Evolutionary conservation across 2,888 invertebrate genomes (phyloP).

Genomic region (Arctia plantaginis): DNA sequence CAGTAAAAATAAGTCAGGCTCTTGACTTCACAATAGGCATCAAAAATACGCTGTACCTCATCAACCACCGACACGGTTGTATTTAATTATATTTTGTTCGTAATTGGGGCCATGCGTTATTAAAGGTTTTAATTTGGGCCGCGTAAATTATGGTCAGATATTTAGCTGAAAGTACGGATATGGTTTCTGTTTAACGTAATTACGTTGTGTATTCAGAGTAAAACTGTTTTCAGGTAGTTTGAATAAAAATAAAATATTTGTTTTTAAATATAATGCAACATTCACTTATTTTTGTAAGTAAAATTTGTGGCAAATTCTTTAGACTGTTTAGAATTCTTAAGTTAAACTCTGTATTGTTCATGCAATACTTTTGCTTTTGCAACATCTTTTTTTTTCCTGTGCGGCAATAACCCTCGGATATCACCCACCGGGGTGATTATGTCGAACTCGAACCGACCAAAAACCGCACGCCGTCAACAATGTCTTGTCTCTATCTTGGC

Average conservation of each 20-base stretch:
- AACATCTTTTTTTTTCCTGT: too few relatives aligned
- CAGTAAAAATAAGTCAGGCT: not conserved
- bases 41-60: slow-evolving; percentile 36
- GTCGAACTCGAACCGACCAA: too few relatives aligned
- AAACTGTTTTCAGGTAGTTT: not conserved
- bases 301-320: not conserved
- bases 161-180: slow-evolving; percentile 1
- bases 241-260: not conserved
- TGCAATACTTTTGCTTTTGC: not conserved
- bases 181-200: not conserved
- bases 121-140: slow-evolving; percentile 57
- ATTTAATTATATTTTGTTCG: slow-evolving; percentile 54
- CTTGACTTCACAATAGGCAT: not conserved
- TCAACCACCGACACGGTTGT: slow-evolving; percentile 27
- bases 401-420: too few relatives aligned
- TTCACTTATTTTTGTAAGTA: not conserved
- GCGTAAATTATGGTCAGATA: slow-evolving; percentile 44
- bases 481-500: too few relatives aligned
- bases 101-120: slow-evolving; percentile 52
- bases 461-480: too few relatives aligned
- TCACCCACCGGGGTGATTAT: too few relatives aligned
- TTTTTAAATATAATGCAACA: not conserved
- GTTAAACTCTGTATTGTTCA: too few relatives aligned
- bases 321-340: too few relatives aligned
- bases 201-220: not conserved